These are phyloP conservation scores for Phrynocephalus guinanensis DNA, from an alignment of 2,797 vertebrate species.

Conservation along the genomic window DNA sequence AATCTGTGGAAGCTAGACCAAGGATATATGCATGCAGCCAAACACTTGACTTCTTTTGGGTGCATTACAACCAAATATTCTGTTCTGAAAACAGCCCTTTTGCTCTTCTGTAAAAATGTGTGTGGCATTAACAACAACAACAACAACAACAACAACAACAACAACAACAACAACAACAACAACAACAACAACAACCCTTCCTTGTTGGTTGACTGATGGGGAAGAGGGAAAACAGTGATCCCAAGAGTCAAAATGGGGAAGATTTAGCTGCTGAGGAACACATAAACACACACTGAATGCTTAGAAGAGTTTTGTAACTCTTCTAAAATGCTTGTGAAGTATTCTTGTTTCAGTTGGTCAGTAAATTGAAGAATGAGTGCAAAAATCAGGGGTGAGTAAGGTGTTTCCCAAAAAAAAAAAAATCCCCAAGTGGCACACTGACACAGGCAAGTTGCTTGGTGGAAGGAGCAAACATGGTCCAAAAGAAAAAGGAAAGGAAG, in stretches of 20 bases:
- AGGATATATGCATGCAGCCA: too few relatives aligned
- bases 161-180: too few relatives aligned
- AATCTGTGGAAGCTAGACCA: not conserved
- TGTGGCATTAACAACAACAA: too few relatives aligned
- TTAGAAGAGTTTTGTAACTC: not conserved
- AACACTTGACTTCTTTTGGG: not conserved
- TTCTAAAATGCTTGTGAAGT: not conserved
- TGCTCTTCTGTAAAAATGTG: not conserved
- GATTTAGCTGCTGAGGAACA: not conserved
- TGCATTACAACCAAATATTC: too few relatives aligned
- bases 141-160: too few relatives aligned
- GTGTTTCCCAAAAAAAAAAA: too few relatives aligned
- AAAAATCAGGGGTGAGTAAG: not conserved
- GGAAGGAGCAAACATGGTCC: too few relatives aligned
- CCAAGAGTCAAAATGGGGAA: not conserved
- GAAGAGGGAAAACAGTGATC: not conserved
- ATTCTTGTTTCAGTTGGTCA: not conserved
- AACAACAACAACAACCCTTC: too few relatives aligned
- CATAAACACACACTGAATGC: not conserved
- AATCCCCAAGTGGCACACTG: too few relatives aligned
- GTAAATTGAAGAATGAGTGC: not conserved
- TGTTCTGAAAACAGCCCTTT: not conserved
- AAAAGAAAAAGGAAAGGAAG: too few relatives aligned
- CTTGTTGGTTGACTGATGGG: too few relatives aligned
- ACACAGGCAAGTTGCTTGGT: too few relatives aligned